Evolutionary conservation across 2,888 invertebrate genomes (phyloP).

Genomic region (Clusia tigrina): DNA sequence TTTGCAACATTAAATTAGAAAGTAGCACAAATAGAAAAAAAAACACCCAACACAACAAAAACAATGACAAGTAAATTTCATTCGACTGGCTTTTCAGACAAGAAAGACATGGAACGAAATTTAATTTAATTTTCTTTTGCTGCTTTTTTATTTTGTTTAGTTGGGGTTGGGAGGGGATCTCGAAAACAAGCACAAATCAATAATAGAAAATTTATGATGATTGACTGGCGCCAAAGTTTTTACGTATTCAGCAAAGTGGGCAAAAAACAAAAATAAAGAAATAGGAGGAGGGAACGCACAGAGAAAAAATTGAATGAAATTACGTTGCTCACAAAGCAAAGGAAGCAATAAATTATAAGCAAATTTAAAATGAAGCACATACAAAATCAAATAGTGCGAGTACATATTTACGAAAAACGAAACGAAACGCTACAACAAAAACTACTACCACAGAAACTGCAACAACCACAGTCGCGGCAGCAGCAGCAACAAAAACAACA

Average conservation of each 20-base stretch:
- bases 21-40: too few relatives aligned
- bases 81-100: not conserved
- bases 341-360: slow-evolving; percentile 12
- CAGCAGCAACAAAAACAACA: not conserved
- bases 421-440: too few relatives aligned
- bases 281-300: not conserved
- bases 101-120: too few relatives aligned
- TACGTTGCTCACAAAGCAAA: slow-evolving; percentile 3
- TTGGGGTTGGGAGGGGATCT: too few relatives aligned
- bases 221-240: slow-evolving; percentile 38
- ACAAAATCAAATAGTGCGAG: too few relatives aligned
- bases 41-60: too few relatives aligned
- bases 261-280: slow-evolving; percentile 2
- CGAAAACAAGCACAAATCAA: slow-evolving; percentile 13
- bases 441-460: too few relatives aligned
- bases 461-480: not conserved
- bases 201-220: slow-evolving; percentile 35
- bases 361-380: too few relatives aligned
- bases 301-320: slow-evolving; percentile 10
- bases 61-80: not conserved
- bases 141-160: too few relatives aligned
- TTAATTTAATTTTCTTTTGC: too few relatives aligned
- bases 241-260: slow-evolving; percentile 9
- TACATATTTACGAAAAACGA: too few relatives aligned
- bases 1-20: too few relatives aligned